Base-by-base conservation (phyloP, 2,888 invertebrate genomes). In the Lochmaea crataegi region DNA sequence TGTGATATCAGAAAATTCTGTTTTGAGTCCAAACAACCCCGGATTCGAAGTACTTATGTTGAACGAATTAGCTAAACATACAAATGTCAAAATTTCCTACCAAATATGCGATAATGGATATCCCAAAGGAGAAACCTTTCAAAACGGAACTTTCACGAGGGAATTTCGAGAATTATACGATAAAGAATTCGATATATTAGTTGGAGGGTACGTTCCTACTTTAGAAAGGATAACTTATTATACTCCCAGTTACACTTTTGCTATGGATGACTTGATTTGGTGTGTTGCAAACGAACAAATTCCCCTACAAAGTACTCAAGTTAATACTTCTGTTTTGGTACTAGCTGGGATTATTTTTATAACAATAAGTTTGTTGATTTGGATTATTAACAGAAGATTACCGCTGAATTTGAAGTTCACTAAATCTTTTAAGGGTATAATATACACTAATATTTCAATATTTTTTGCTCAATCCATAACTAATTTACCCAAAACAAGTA, bases 11-110 rank as follows among this genome's bases (percentile, higher is more conserved):
- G 32, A 51, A 1, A 14, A 56, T 22, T 18, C 56, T 16, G 45
- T 45, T 45, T 22, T 26, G 14, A 51, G 16, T 14, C 7, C n/a
- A 9, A 26, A 7, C 6, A 26, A 14, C 14, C 12, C 64, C 3
- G 64, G 64, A 11, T 22, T 64, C 12, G 64, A 64, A 45, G 42
- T 64, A 22, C 41, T 22, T 18, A 10, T 64, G 16, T 1, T 64
- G n/a, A 14, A 64, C 12, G 16, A 16, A 14, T 6, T 64, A 48
- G 16, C 64, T 45, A 16, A 45, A 11, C 41, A 5, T 9, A 18
- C 42, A 22, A 48, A 45, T 18, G 16, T 64, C 9, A 64, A 45
- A 12, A 12, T 45, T 0, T 16, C 41, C 14, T 64, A 64, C 16
- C 11, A 56, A 18, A 18, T 48, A 11, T 45, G 9, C 18, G 22